Percentiles rank a stretch among this genome's conserved stretches.
Evolutionary conservation across 2,888 invertebrate species (phyloP).

Genomic region (Mythimna albipuncta): DNA sequence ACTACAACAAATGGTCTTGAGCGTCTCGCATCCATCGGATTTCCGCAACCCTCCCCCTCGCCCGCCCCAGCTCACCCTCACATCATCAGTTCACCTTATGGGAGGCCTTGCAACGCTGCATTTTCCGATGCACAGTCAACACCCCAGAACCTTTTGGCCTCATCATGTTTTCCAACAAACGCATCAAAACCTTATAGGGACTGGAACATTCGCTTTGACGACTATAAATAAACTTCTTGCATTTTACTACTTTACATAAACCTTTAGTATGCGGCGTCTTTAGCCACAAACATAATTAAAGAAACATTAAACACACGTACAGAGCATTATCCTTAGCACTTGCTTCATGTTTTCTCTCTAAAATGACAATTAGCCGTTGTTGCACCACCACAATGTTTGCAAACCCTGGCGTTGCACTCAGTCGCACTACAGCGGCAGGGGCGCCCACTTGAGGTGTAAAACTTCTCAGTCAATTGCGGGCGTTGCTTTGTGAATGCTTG

Average conservation of each 20-base stretch:
- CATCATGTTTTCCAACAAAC: too few species aligned
- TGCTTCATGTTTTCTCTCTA: constrained; percentile 43
- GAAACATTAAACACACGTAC: constrained; percentile 45
- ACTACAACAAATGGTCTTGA: too few species aligned
- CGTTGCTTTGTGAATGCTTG: constrained; percentile 61
- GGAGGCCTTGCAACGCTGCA: too few species aligned
- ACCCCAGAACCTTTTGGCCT: too few species aligned
- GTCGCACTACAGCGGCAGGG: constrained; percentile 63
- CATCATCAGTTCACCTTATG: too few species aligned
- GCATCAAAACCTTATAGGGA: too few species aligned
- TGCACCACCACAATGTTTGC: constrained; percentile 74
- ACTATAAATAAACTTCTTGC: constrained; percentile 7
- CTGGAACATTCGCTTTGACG: not conserved
- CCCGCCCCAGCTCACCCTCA: too few species aligned
- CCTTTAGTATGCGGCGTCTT: constrained; percentile 28
- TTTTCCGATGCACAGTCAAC: too few species aligned
- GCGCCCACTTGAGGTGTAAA: constrained; percentile 64
- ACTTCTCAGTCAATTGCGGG: constrained; percentile 66
- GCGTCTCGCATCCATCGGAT: too few species aligned
- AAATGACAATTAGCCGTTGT: constrained; percentile 64
- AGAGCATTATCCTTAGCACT: constrained; percentile 54
- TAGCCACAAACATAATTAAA: constrained; percentile 37
- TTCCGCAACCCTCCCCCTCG: too few species aligned
- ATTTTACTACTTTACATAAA: constrained; percentile 14
- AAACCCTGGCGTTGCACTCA: constrained; percentile 74